Percentiles rank a stretch among this genome's conserved stretches.
Evolutionary conservation across 2,888 invertebrate species (phyloP).

Genomic region (Uloborus plumipes): DNA sequence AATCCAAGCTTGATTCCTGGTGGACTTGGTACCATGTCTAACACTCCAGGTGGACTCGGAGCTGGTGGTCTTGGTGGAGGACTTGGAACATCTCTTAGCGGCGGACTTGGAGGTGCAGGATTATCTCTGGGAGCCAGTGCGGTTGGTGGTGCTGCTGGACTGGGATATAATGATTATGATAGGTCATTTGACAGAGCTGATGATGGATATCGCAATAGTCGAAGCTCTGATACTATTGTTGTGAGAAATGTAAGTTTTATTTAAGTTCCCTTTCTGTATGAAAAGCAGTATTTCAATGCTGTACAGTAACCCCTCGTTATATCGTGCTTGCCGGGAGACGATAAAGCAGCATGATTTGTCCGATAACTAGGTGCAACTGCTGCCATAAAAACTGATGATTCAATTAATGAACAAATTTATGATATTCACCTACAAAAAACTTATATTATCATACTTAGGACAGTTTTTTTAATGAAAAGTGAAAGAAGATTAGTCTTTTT

Average conservation of each 20-base stretch:
- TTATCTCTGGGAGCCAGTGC: conserved; percentile 23
- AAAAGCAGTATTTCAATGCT: too few species aligned
- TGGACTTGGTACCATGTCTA: conserved; percentile 33
- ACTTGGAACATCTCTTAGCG: conserved; percentile 16
- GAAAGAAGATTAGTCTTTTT: too few species aligned
- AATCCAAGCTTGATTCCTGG: conserved; percentile 34
- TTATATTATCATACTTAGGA: too few species aligned
- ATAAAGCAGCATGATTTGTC: too few species aligned
- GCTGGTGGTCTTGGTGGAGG: conserved; percentile 28
- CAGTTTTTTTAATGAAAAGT: too few species aligned
- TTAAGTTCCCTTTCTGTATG: not conserved
- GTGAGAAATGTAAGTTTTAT: conserved; percentile 64
- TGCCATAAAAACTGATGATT: too few species aligned
- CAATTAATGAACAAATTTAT: too few species aligned
- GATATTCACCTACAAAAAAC: too few species aligned
- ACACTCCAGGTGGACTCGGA: conserved; percentile 27
- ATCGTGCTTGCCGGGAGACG: too few species aligned
- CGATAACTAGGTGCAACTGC: too few species aligned
- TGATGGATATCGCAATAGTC: conserved; percentile 48
- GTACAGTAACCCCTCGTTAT: too few species aligned
- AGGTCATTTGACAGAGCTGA: conserved; percentile 48
- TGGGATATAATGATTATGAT: conserved; percentile 53
- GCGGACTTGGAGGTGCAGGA: conserved; percentile 56
- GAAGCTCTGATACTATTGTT: conserved; percentile 63
- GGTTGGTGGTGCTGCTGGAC: conserved; percentile 44